A percentile compares a stretch with the other conserved stretches of the same genome.
These are phyloP conservation scores for Herpetotheres cachinnans DNA, from an alignment of 2,113 vertebrate genomes.

Conservation along the genomic window DNA sequence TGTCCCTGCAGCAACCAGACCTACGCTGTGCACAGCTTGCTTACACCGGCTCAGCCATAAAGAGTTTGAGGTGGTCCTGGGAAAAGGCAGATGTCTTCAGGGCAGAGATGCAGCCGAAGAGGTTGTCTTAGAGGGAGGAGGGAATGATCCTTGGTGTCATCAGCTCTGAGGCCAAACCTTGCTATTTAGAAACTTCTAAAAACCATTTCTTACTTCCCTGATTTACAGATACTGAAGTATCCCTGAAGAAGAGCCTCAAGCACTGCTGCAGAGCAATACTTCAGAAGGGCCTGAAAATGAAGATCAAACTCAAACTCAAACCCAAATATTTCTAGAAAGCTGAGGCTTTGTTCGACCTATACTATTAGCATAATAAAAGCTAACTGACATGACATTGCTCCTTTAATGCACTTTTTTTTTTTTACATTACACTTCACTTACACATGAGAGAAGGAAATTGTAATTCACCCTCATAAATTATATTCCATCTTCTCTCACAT, in stretches of 20 bases:
- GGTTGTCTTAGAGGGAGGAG: not conserved
- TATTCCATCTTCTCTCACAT: not conserved
- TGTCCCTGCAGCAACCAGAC: not conserved
- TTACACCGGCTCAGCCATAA: not conserved
- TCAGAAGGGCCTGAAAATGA: not conserved
- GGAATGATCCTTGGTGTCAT: not conserved
- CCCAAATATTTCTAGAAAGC: not conserved
- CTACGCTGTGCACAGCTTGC: accelerated
- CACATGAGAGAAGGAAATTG: not conserved
- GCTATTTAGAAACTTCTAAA: not conserved
- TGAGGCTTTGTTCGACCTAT: not conserved
- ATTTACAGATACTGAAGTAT: not conserved
- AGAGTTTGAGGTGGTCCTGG: not conserved
- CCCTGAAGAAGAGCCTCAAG: not conserved
- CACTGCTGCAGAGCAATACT: not conserved
- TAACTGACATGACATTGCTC: not conserved
- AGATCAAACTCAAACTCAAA: not conserved
- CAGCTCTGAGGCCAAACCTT: not conserved
- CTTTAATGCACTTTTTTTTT: not conserved
- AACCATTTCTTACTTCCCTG: not conserved
- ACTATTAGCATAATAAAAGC: not conserved
- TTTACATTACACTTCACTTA: not conserved
- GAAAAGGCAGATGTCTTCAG: not conserved
- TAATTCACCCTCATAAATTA: constrained; percentile 6
- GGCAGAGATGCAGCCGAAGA: not conserved